Evolutionary conservation across 1,140 invertebrate species (phyloP), one percentile per base, ranked within the genome.

Genomic region (Euschistus heros): DNA sequence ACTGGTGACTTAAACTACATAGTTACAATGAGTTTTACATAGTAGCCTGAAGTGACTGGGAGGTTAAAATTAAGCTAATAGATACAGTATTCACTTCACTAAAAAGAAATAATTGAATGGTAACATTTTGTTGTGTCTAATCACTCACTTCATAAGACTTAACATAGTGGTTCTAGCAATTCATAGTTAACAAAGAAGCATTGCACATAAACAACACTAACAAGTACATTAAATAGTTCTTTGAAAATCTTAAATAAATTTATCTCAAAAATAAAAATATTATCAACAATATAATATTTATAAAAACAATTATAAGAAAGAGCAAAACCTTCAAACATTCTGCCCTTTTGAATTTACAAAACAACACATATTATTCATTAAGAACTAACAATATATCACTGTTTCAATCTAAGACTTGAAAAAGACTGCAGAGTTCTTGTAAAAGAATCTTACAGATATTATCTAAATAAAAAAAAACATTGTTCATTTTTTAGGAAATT

Each of bases 171-270:
- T 63, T 62, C 42, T 50, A 55, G 57, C n/a, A 66, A 66, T 66
- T 66, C 59, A 66, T 57, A 66, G 61, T 66, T 66, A 66, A 66
- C 65, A 62, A 66, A 66, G 57, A 66, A 66, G 65, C 65, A 66
- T 66, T 66, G 65, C 65, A 66, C 65, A 66, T 66, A 63, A 66
- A 66, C 65, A 66, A 66, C 65, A 66, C 65, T 66, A 66, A 66
- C 65, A 66, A 66, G 60, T 66, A 66, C 65, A 62, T 66, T 65
- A 65, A 65, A 66, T 63, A 63, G 65, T 66, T 66, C 47, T 66
- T 66, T 66, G 47, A 66, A 63, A 65, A 60, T 65, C 18, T 62
- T 52, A 66, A 66, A 66, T 66, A 66, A 66, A 66, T 63, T 66
- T 55, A 63, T 66, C 59, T 63, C 60, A 66, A 66, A 66, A 66